phyloP scores from a whole-genome alignment of 2,113 vertebrate genomes.

The Sakesphorus luctuosus region DNA sequence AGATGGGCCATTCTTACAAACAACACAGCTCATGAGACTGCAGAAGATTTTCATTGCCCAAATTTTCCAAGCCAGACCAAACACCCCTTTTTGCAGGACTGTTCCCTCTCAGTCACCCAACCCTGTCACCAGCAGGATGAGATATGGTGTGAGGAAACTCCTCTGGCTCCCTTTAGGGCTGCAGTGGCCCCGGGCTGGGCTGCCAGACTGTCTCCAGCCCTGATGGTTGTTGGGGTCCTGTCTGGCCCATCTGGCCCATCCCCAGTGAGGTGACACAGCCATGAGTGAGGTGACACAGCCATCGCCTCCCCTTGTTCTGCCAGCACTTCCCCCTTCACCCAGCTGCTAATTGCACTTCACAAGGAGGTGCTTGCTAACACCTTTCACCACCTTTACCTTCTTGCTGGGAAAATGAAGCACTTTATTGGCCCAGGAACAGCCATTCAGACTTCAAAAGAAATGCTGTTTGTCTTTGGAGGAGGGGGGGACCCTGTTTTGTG shows the following conservation, averaged over 20 bases:
- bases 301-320: background rate
- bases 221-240: background rate
- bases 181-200: constrained; percentile 73
- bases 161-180: constrained; percentile 74
- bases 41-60: background rate
- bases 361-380: constrained; percentile 30
- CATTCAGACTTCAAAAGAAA: constrained; percentile 60
- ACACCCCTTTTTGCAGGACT: background rate
- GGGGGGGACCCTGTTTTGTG: background rate
- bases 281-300: constrained; percentile 62
- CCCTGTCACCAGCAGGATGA: constrained; percentile 72
- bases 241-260: constrained; percentile 71
- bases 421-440: constrained; percentile 60
- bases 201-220: constrained; percentile 74
- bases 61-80: background rate
- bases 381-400: constrained; percentile 61
- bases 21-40: background rate
- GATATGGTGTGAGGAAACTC: constrained; percentile 74
- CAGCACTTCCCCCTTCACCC: constrained; percentile 50
- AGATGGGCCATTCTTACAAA: background rate
- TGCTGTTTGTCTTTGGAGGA: constrained; percentile 16
- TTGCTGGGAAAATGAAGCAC: constrained; percentile 5
- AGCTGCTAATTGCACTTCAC: constrained; percentile 69
- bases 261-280: background rate
- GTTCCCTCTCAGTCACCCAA: accelerated